A percentile compares a stretch with the other conserved stretches of the same genome.
phyloP scores from a whole-genome alignment of 2,888 invertebrate species.

The Cartodere bifasciata region DNA sequence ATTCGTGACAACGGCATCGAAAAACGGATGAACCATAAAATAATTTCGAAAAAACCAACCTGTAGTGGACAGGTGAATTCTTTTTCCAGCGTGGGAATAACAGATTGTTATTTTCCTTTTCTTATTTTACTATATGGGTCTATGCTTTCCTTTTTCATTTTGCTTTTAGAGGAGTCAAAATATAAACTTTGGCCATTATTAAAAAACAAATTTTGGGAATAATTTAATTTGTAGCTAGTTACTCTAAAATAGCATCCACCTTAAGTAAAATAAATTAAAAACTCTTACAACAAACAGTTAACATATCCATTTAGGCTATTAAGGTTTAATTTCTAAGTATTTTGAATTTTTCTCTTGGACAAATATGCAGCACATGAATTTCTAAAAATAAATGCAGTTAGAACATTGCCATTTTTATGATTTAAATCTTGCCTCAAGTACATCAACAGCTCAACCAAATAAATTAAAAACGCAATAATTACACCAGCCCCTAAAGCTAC shows the following conservation, averaged over 20 bases:
- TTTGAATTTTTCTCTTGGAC: neutral
- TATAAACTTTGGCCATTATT: no score
- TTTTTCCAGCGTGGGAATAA: slow-evolving; percentile 17
- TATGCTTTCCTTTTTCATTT: slow-evolving; percentile 9
- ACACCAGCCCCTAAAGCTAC: slow-evolving; percentile 26
- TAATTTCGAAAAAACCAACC: slow-evolving; percentile 18
- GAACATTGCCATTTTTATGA: no score
- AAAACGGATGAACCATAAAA: slow-evolving; percentile 12
- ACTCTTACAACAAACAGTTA: neutral
- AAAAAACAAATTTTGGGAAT: no score
- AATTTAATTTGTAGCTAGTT: no score
- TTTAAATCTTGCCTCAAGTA: slow-evolving; percentile 2
- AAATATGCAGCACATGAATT: neutral
- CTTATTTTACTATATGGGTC: slow-evolving; percentile 15
- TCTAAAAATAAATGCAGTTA: neutral
- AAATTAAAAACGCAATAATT: slow-evolving; percentile 20
- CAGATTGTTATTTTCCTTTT: slow-evolving; percentile 19
- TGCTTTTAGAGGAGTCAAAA: no score
- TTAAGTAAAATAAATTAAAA: neutral
- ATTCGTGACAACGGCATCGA: slow-evolving; percentile 16
- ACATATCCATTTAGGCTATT: neutral
- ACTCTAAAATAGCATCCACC: slow-evolving; percentile 4
- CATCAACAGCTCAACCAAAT: slow-evolving; percentile 20
- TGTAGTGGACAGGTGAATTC: slow-evolving; percentile 14
- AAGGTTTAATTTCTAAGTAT: neutral